Conservation (phyloP, 2,797 vertebrate genomes). For the Micromesistius poutassou region DNA sequence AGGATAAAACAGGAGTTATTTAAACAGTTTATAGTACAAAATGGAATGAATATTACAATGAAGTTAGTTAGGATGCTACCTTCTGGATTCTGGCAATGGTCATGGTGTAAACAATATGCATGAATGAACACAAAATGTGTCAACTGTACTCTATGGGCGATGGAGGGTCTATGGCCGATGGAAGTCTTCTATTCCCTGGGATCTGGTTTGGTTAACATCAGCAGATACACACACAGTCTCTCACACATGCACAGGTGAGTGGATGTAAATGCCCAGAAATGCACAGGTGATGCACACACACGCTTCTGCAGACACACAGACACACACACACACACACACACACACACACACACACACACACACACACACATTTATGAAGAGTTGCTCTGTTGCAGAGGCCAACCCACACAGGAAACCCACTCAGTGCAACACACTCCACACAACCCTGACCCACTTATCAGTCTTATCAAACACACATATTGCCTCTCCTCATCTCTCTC, state of each 20-base stretch:
- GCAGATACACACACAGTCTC: not conserved
- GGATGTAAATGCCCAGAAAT: not conserved
- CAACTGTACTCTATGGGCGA: not conserved
- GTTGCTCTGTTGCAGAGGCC: slow-evolving; percentile 15
- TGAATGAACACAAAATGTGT: too few species aligned
- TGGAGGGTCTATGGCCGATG: too few species aligned
- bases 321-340: slow-evolving; percentile 8
- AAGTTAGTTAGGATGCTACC: too few species aligned
- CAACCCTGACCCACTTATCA: slow-evolving; percentile 5
- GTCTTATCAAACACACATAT: not conserved
- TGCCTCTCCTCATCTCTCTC: not conserved
- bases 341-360: slow-evolving; percentile 4
- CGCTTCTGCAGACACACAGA: not conserved
- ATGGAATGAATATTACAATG: too few species aligned
- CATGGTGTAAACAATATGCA: too few species aligned
- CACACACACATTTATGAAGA: slow-evolving; percentile 4
- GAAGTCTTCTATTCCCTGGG: not conserved
- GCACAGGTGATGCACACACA: not conserved
- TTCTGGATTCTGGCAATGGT: too few species aligned
- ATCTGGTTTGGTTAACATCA: not conserved
- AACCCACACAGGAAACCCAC: slow-evolving; percentile 23
- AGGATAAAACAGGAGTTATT: too few species aligned
- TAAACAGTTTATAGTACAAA: too few species aligned
- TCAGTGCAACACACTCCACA: slow-evolving; percentile 8
- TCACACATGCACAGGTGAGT: not conserved